These are phyloP conservation scores for Rhynchophorus ferrugineus DNA, from an alignment of 1,140 invertebrate genomes.

Conservation along the genomic window DNA sequence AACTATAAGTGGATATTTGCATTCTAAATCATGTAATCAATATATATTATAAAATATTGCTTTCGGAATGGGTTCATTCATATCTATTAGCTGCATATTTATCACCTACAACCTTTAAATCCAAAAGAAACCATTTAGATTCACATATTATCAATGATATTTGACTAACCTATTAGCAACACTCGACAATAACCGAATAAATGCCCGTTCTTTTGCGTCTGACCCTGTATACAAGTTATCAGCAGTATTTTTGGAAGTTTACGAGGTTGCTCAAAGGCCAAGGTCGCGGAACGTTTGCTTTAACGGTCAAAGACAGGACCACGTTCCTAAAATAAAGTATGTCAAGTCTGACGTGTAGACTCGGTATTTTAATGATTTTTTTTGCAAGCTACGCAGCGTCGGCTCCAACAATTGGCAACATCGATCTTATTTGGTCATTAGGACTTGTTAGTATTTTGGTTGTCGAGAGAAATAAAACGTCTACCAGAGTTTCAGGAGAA, in stretches of 20 bases:
- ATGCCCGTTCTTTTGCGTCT: slow-evolving; percentile 6
- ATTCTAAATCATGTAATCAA: too few species aligned
- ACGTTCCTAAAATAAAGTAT: slow-evolving; percentile 24
- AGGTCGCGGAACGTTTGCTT: slow-evolving; percentile 18
- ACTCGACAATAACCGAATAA: too few species aligned
- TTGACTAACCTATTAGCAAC: too few species aligned
- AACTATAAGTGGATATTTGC: too few species aligned
- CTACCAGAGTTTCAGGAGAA: too few species aligned
- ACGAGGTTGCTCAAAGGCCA: slow-evolving; percentile 21
- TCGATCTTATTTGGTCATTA: background rate
- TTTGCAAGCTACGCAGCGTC: background rate
- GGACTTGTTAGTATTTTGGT: background rate
- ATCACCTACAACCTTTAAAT: too few species aligned
- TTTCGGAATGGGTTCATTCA: too few species aligned
- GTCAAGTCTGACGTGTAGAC: slow-evolving; percentile 22
- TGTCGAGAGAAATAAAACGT: too few species aligned
- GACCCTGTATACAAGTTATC: slow-evolving; percentile 11
- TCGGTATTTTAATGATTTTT: slow-evolving; percentile 25
- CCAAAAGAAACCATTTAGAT: too few species aligned
- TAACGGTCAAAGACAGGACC: slow-evolving; percentile 24
- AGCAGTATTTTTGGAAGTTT: slow-evolving; percentile 19
- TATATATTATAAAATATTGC: too few species aligned
- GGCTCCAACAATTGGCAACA: background rate
- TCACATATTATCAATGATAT: too few species aligned
- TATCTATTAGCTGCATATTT: too few species aligned